Base-by-base conservation (phyloP, 2,113 vertebrate genomes). In the Zosterops japonicus region DNA sequence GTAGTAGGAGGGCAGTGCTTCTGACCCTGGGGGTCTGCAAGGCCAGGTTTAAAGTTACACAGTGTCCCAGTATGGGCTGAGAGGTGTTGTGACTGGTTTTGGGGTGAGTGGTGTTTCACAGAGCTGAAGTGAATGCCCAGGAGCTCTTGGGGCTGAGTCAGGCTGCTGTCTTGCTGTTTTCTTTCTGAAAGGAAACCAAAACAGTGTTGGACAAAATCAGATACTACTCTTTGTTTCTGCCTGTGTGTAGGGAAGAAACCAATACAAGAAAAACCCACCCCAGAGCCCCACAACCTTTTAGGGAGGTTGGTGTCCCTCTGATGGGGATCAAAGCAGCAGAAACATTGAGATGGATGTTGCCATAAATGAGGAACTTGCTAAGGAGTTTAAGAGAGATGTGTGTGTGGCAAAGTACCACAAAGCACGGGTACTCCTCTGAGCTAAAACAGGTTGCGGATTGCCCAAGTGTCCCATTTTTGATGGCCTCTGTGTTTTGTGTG, bases 351-450 rank as follows among this genome's bases (percentile, higher is more conserved):
- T 60, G 61, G 36, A 20, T 59, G 23, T 49, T 77, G 56, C 39
- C 41, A 55, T 35, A 39, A 46, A 17, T 46, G 8, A 57, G 53
- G n/a, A 27, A 11, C 29, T 46, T 72, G 22, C 21, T 27, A 0
- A 55, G 60, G 59, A 60, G 24, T 44, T 65, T 47, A 49, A 50
- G 85, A 49, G 44, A 5, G 50, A 19, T 31, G 47, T 3, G 0
- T 8, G 22, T 47, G 39, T 36, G 49, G n/a, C 12, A 9, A 41
- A 61, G 49, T 18, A 18, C n/a, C 42, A 6, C 15, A 4, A 63
- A 33, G 31, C 56, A n/a, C 0, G 0, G 5, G 27, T 35, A 1
- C 27, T 87, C 2, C 61, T 65, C 21, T 1, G 8, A 63, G 56
- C 65, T 59, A 4, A 11, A 20, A 0, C 42, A 14, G 42, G 35